Evolutionary conservation across 1,140 invertebrate genomes (phyloP).

Genomic region (Venturia canescens): DNA sequence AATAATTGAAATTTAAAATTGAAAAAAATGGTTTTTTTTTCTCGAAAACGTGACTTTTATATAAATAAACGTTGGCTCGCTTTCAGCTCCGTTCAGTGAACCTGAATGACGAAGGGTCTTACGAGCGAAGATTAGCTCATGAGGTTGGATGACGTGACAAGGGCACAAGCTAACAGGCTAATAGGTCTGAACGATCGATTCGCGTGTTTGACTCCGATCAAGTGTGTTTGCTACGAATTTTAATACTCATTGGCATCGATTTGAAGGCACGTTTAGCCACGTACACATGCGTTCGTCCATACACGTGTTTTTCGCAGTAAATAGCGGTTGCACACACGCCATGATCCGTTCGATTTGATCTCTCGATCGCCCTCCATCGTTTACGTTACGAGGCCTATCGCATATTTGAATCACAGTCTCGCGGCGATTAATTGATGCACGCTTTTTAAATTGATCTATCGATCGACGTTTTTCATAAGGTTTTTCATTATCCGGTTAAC

Average conservation of each 20-base stretch:
- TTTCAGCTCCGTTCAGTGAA: too few relatives aligned
- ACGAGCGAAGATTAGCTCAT: slow-evolving; percentile 16
- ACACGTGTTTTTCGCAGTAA: background rate
- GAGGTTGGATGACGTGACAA: slow-evolving; percentile 7
- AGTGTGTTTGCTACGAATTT: background rate
- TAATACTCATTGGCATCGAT: background rate
- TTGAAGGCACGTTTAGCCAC: background rate
- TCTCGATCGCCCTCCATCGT: background rate
- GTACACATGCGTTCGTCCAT: background rate
- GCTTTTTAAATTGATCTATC: background rate
- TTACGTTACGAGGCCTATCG: background rate
- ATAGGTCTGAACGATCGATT: slow-evolving; percentile 41
- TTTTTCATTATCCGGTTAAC: too few relatives aligned
- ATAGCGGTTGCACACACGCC: background rate
- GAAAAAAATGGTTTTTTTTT: too few relatives aligned
- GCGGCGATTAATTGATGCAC: background rate
- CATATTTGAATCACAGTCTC: slow-evolving; percentile 1
- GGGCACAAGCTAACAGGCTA: slow-evolving; percentile 39
- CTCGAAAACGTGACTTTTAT: too few relatives aligned
- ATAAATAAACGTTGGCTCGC: too few relatives aligned
- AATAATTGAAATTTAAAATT: too few relatives aligned
- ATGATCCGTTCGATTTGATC: background rate
- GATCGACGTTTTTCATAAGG: too few relatives aligned
- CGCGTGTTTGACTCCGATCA: slow-evolving; percentile 37
- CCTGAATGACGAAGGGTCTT: background rate